Base-by-base conservation (phyloP, 2,888 invertebrate genomes). In the Diarsia mendica region DNA sequence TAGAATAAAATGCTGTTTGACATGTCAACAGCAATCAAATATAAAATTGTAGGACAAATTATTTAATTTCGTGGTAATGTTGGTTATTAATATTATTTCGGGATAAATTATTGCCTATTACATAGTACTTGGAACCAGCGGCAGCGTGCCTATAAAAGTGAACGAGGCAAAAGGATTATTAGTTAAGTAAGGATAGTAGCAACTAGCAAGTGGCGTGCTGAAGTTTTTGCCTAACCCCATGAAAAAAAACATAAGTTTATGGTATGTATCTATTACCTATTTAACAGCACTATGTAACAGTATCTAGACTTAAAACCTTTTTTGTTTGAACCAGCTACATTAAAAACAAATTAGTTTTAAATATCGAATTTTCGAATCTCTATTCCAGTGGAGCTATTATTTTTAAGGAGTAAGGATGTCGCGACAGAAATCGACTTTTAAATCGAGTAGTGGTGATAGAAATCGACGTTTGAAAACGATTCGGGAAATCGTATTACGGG, bases 371-470 rank as follows among this genome's bases (percentile, higher is more conserved):
- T 82, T 69, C 20, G 33, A 73, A 80, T 55, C 60, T 15, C 11
- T 11, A 3, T 67, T 76, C 23, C 1, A 82, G 73, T 58, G 18
- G 67, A 48, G 64, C 67, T 80, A 79, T 84, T 74, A 74, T 78
- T 72, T 71, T 77, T 61, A 65, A 67, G 39, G 53, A 64, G n/a
- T 71, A 77, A 63, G 33, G 61, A 65, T 76, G 79, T 74, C 73
- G 72, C 64, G 84, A 73, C 68, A 53, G 73, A 74, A 80, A 73
- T 74, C 55, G 60, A 64, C 49, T 73, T 75, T 72, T 39, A 72
- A 83, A 80, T 77, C 77, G 85, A 72, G 83, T 76, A 80, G 72
- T 23, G 67, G 51, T 67, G 66, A 76, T 67, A 28, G 67, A 69
- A 74, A 66, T 85, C 73, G 81, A 69, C 28, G 73, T 83, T 74